Conservation (phyloP, 2,888 invertebrate species). For the Rambutsinella grinnellia region DNA sequence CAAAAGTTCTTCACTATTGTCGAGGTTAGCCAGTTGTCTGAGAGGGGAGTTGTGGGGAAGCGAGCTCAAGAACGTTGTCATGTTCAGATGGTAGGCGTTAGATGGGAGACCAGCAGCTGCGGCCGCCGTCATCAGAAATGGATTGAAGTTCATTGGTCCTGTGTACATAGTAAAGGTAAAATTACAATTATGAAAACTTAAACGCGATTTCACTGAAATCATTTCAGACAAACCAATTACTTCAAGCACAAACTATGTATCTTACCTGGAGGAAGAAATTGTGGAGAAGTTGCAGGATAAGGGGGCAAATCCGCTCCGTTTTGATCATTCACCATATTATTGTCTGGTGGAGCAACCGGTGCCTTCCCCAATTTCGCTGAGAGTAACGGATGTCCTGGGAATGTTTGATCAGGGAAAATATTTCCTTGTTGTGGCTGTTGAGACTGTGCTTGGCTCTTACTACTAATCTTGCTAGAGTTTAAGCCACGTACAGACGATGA, state of each 20-base stretch:
- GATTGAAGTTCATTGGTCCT: slow-evolving; percentile 70
- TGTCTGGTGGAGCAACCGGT: slow-evolving; percentile 61
- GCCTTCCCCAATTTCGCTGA: slow-evolving; percentile 65
- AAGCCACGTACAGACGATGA: slow-evolving; percentile 58
- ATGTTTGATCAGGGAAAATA: slow-evolving; percentile 60
- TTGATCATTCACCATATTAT: slow-evolving; percentile 64
- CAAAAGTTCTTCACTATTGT: slow-evolving; percentile 54
- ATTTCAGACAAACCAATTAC: background rate
- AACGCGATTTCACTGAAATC: background rate
- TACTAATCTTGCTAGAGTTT: slow-evolving; percentile 30
- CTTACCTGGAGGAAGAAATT: slow-evolving; percentile 66
- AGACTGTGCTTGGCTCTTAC: slow-evolving; percentile 33
- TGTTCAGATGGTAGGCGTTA: slow-evolving; percentile 63
- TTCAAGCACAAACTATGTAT: background rate
- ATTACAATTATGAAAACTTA: background rate
- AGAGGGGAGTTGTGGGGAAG: slow-evolving; percentile 65
- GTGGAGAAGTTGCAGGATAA: slow-evolving; percentile 65
- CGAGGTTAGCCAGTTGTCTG: slow-evolving; percentile 63
- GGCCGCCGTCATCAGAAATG: slow-evolving; percentile 73
- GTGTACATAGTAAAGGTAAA: slow-evolving; percentile 13
- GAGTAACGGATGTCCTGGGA: slow-evolving; percentile 64
- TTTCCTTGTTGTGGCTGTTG: slow-evolving; percentile 37
- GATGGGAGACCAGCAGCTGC: slow-evolving; percentile 67
- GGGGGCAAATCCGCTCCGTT: slow-evolving; percentile 61
- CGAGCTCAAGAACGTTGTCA: slow-evolving; percentile 64